Conservation (phyloP, 2,797 vertebrate genomes). For the Orestias chungarensis region DNA sequence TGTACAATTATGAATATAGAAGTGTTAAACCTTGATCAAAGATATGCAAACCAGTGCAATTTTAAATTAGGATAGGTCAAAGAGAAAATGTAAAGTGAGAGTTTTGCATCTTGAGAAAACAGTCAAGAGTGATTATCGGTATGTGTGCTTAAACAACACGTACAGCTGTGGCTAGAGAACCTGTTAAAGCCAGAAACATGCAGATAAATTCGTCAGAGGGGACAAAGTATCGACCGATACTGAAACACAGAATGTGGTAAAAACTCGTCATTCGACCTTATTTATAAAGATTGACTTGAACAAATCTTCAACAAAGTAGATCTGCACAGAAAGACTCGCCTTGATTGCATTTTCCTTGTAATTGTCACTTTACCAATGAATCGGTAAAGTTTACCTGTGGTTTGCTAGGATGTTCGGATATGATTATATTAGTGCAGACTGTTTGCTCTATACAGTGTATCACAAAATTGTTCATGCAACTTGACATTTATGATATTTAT, state of each 20-base stretch:
- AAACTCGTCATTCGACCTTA: not conserved
- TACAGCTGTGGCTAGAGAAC: not conserved
- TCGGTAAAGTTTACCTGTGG: slow-evolving; percentile 41
- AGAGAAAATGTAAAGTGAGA: not conserved
- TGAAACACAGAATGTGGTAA: not conserved
- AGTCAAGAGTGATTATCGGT: not conserved
- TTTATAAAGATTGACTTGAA: slow-evolving; percentile 19
- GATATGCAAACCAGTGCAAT: not conserved
- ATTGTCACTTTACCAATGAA: slow-evolving; percentile 46
- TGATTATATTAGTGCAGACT: not conserved
- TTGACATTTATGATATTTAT: not conserved
- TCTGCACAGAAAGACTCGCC: slow-evolving; percentile 21
- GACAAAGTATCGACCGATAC: not conserved
- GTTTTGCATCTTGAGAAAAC: not conserved
- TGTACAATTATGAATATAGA: not conserved
- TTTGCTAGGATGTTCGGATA: slow-evolving; percentile 19
- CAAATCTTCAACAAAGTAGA: slow-evolving; percentile 38
- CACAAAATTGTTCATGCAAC: not conserved
- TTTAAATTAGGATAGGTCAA: not conserved
- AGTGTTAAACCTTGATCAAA: not conserved
- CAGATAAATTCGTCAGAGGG: not conserved
- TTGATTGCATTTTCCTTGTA: slow-evolving; percentile 63
- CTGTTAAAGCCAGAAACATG: not conserved
- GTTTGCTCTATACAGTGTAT: not conserved
- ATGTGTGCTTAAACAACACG: not conserved